Evolutionary conservation across 2,797 vertebrate species (phyloP).

Genomic region (Psittacula echo): DNA sequence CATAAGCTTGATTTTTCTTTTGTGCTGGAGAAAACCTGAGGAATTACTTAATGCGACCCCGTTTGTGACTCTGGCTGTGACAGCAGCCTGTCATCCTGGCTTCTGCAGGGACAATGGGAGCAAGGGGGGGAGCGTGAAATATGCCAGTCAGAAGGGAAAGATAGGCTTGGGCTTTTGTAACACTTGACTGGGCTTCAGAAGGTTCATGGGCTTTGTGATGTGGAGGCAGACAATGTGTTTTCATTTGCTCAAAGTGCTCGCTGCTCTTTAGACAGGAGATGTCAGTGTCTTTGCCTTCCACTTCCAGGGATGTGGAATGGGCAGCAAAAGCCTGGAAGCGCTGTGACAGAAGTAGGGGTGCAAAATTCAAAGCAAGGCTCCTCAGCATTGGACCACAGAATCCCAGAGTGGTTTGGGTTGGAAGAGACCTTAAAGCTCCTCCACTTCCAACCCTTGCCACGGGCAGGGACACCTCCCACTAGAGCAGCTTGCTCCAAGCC

Average conservation of each 20-base stretch:
- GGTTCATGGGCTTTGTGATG: background rate
- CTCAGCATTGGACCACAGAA: background rate
- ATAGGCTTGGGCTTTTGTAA: background rate
- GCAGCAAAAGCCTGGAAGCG: background rate
- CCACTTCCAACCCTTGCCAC: background rate
- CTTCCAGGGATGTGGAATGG: background rate
- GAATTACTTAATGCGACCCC: background rate
- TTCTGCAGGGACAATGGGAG: background rate
- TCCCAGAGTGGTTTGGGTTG: background rate
- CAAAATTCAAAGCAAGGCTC: background rate
- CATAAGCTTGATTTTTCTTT: background rate
- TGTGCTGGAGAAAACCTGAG: background rate
- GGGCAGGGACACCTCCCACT: background rate
- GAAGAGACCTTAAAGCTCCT: background rate
- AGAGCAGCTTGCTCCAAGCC: background rate
- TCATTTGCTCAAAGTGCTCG: background rate
- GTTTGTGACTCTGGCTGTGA: background rate
- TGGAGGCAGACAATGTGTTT: background rate
- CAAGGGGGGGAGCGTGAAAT: background rate
- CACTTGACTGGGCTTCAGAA: background rate
- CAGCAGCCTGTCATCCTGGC: background rate
- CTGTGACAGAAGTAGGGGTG: accelerated
- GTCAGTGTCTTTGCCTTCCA: accelerated
- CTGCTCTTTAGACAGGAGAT: background rate
- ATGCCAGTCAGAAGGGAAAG: background rate